phyloP scores from a whole-genome alignment of 2,888 invertebrate genomes.

The Oxystoma pomonae region DNA sequence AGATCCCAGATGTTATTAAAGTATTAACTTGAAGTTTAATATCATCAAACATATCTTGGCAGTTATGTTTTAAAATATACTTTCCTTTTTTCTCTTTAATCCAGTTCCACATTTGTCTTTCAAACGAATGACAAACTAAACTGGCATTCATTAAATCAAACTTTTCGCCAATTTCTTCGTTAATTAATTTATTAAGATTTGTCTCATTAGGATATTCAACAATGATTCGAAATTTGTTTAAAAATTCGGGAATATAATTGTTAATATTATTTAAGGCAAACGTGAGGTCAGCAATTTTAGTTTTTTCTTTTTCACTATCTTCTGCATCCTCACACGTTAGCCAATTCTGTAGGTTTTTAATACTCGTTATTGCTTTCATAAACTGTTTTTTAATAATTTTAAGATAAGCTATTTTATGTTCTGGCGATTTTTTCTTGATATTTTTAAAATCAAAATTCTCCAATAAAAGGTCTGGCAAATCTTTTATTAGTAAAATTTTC shows the following conservation, averaged over 20 bases:
- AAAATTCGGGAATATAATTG: conserved; percentile 13
- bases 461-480: not conserved
- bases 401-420: not conserved
- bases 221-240: conserved; percentile 10
- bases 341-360: not conserved
- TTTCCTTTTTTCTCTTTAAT: conserved; percentile 9
- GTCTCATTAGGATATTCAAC: conserved; percentile 15
- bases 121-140: conserved; percentile 13
- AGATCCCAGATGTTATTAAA: conserved; percentile 9
- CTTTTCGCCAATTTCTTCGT: conserved; percentile 3
- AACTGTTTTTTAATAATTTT: not conserved
- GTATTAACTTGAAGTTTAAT: conserved; percentile 9
- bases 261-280: conserved; percentile 4
- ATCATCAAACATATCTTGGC: conserved; percentile 1
- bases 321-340: not conserved
- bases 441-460: not conserved
- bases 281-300: conserved; percentile 1
- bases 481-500: not conserved
- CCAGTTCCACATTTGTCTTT: conserved; percentile 13
- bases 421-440: not conserved
- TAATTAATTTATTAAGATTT: conserved; percentile 3
- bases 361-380: not conserved
- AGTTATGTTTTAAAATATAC: not conserved
- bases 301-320: not conserved
- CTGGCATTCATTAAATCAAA: conserved; percentile 12